These are phyloP conservation scores for Molossus alvarezi DNA, from an alignment of 2,797 vertebrate genomes.

Conservation along the genomic window DNA sequence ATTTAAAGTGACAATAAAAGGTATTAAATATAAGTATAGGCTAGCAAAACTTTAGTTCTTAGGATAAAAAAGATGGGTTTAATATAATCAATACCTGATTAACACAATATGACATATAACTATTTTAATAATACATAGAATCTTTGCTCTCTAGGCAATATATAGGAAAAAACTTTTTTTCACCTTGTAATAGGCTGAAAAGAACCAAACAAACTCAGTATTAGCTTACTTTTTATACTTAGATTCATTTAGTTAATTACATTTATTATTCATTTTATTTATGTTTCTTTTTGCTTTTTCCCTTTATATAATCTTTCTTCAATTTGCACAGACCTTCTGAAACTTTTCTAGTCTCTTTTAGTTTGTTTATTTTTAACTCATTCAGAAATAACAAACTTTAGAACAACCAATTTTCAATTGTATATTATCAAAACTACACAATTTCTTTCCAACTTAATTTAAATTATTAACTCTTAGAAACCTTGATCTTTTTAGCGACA, in stretches of 20 bases:
- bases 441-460: not conserved
- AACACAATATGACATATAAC: not conserved
- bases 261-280: not conserved
- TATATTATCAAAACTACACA: not conserved
- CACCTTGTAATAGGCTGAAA: not conserved
- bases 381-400: not conserved
- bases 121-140: not conserved
- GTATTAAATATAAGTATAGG: not conserved
- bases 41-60: not conserved
- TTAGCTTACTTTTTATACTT: not conserved
- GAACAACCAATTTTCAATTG: not conserved
- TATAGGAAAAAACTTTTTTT: not conserved
- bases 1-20: not conserved
- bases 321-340: not conserved
- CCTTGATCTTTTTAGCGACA: not conserved
- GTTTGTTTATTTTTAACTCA: not conserved
- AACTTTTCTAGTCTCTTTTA: not conserved
- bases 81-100: not conserved
- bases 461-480: not conserved
- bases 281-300: not conserved
- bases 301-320: not conserved
- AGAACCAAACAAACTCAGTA: not conserved
- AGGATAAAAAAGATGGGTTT: not conserved
- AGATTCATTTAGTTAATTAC: not conserved
- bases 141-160: not conserved